Evolutionary conservation across 1,140 invertebrate genomes (phyloP).

Genomic region (Penaeus chinensis): DNA sequence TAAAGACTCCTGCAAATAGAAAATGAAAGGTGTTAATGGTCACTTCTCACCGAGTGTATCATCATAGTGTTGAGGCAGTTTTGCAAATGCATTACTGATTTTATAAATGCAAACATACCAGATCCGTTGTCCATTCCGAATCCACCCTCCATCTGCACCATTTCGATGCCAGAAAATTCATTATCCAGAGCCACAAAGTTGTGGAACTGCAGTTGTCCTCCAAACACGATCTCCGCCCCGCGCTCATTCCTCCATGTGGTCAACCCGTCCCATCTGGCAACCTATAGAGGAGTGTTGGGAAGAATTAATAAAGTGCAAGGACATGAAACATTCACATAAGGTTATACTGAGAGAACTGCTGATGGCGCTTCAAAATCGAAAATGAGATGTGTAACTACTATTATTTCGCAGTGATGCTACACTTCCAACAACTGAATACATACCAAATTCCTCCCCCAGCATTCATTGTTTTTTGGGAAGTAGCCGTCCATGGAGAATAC

Average conservation of each 20-base stretch:
- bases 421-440: background rate
- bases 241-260: conserved; percentile 54
- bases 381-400: too few species aligned
- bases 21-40: background rate
- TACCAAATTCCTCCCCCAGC: conserved; percentile 6
- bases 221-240: conserved; percentile 55
- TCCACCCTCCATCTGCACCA: conserved; percentile 50
- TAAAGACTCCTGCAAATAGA: conserved; percentile 35
- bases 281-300: background rate
- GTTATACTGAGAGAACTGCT: too few species aligned
- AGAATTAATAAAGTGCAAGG: too few species aligned
- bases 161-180: conserved; percentile 50
- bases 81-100: background rate
- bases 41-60: too few species aligned
- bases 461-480: conserved; percentile 25
- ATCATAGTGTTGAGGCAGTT: background rate
- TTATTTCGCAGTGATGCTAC: background rate
- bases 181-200: conserved; percentile 55
- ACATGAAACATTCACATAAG: too few species aligned
- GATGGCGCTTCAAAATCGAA: too few species aligned
- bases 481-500: conserved; percentile 61
- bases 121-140: conserved; percentile 41
- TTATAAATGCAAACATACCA: conserved; percentile 24
- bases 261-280: conserved; percentile 45
- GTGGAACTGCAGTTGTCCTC: conserved; percentile 52